phyloP scores from a whole-genome alignment of 1,140 invertebrate genomes.

The Drosophila navojoa region DNA sequence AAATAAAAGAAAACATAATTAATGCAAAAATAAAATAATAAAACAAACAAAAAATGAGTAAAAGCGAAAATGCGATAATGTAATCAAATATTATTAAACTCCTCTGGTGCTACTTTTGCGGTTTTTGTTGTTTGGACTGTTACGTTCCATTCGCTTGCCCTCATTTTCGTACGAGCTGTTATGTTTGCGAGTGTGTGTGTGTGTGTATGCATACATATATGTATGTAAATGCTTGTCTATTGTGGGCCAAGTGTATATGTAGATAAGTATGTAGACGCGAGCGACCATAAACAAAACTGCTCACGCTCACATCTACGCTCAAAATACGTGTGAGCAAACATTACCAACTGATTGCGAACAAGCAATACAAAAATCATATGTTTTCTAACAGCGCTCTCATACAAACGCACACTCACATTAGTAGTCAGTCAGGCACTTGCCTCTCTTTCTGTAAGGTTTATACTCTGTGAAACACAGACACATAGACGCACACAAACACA shows the following conservation, averaged over 20 bases:
- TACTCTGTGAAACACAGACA: not conserved
- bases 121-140: slow-evolving; percentile 41
- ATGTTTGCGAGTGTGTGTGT: slow-evolving; percentile 21
- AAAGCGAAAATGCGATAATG: slow-evolving; percentile 62
- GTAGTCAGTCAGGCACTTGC: slow-evolving; percentile 23
- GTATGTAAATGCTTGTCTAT: slow-evolving; percentile 53
- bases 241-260: slow-evolving; percentile 79
- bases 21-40: slow-evolving; percentile 17
- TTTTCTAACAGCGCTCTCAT: slow-evolving; percentile 64
- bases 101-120: slow-evolving; percentile 31
- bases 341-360: slow-evolving; percentile 71
- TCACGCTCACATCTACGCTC: slow-evolving; percentile 13
- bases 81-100: slow-evolving; percentile 79
- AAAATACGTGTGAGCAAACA: slow-evolving; percentile 50
- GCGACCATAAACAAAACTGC: slow-evolving; percentile 71
- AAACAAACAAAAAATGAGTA: slow-evolving; percentile 1
- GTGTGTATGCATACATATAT: slow-evolving; percentile 33
- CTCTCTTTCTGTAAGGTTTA: slow-evolving; percentile 19
- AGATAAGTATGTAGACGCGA: slow-evolving; percentile 28
- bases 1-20: slow-evolving; percentile 29
- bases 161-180: slow-evolving; percentile 67
- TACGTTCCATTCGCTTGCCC: slow-evolving; percentile 74
- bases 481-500: slow-evolving; percentile 11
- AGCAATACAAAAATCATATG: slow-evolving; percentile 76
- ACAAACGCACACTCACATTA: slow-evolving; percentile 5